These are phyloP conservation scores for Ormyrus thymus DNA, from an alignment of 2,888 invertebrate genomes.

Conservation along the genomic window DNA sequence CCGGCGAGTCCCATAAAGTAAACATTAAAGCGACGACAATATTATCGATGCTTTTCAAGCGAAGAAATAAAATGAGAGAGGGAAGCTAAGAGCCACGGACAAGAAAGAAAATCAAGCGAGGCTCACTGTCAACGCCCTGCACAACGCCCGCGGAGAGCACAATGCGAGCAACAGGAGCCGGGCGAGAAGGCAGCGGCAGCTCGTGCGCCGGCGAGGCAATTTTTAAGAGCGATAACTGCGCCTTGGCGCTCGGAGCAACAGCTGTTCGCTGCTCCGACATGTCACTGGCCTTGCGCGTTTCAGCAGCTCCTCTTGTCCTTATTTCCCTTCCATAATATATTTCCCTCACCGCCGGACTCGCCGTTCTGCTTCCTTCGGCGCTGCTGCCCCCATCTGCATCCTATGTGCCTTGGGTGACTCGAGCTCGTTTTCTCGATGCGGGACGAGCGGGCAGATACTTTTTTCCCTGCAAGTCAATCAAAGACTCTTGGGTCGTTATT, in stretches of 20 bases:
- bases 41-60: conserved; percentile 44
- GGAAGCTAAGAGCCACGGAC: conserved; percentile 11
- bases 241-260: conserved; percentile 52
- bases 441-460: background rate
- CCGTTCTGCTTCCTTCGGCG: background rate
- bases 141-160: background rate
- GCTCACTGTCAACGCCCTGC: conserved; percentile 41
- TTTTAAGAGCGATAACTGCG: conserved; percentile 52
- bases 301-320: conserved; percentile 36
- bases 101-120: conserved; percentile 38
- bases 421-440: background rate
- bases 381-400: background rate
- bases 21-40: conserved; percentile 42
- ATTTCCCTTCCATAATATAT: conserved; percentile 9
- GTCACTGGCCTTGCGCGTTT: conserved; percentile 60
- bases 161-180: conserved; percentile 23
- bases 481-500: no score
- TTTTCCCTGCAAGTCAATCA: no score
- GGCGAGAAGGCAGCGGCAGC: no score
- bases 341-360: background rate
- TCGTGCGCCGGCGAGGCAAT: conserved; percentile 26
- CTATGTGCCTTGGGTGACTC: no score
- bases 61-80: conserved; percentile 14
- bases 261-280: conserved; percentile 60
- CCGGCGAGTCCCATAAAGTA: conserved; percentile 1